Conservation (phyloP, 1,140 invertebrate species). For the Batillaria attramentaria region DNA sequence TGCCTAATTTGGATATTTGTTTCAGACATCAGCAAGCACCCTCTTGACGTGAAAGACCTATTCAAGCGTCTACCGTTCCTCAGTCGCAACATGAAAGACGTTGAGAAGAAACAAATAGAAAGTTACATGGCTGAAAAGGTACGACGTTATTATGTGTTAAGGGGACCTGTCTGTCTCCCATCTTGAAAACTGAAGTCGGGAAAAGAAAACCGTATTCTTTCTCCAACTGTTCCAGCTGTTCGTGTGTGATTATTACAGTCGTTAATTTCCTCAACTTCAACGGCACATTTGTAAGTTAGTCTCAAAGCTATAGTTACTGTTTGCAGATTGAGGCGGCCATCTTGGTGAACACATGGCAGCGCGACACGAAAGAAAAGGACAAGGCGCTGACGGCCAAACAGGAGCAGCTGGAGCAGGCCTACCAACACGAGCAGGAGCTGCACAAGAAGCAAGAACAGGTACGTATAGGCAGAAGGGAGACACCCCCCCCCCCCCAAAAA, state of each 20-base stretch:
- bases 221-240: too few species aligned
- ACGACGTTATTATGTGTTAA: background rate
- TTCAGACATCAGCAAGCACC: conserved; percentile 33
- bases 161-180: too few species aligned
- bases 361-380: conserved; percentile 46
- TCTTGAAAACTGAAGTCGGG: too few species aligned
- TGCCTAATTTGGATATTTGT: too few species aligned
- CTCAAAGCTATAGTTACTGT: too few species aligned
- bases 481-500: too few species aligned
- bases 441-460: conserved; percentile 6
- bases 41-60: conserved; percentile 39
- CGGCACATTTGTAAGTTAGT: too few species aligned
- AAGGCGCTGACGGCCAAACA: conserved; percentile 44
- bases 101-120: conserved; percentile 43
- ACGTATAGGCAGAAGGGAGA: background rate
- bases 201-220: too few species aligned
- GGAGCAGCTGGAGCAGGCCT: conserved; percentile 36
- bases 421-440: conserved; percentile 8
- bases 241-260: too few species aligned
- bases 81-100: conserved; percentile 33
- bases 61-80: conserved; percentile 45
- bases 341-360: conserved; percentile 35
- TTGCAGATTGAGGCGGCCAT: conserved; percentile 18
- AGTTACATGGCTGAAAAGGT: conserved; percentile 46
- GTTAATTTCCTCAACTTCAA: too few species aligned